Evolutionary conservation across 1,140 invertebrate genomes (phyloP), one percentile per base, ranked within the genome.

Genomic region (Heliconius hewitsoni): DNA sequence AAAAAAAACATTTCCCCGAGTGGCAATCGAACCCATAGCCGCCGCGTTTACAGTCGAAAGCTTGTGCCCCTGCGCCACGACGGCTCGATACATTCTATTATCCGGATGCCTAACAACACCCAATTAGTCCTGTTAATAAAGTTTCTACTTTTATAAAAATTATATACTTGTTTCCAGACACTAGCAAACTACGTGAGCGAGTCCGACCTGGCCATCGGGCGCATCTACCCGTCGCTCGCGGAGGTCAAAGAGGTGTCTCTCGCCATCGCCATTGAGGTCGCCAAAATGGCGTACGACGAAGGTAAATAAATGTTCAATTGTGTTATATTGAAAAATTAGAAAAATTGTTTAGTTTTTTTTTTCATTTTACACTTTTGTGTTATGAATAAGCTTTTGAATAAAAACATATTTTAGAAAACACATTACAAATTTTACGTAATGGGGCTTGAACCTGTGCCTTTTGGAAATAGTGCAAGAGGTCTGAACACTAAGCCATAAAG

Each of bases 181-280:
- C 94, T 99, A 18, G 96, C 98, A 11, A 95, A 97, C n/a, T 95
- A 98, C 78, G 98, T 99, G 1, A 97, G 96, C 9, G 96, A 98
- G 74, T 95, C 96, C 9, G 97, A 99, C 94, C 95, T 99, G 57
- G 95, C 95, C 0, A 96, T 96, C 77, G 99, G 99, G n/a, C 97
- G 98, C 82, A 95, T 99, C 37, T 99, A 99, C 91, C 99, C 99
- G 19, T 98, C 98, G 0, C 95, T 99, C 13, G 94, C 96, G n/a
- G 96, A 97, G 23, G 99, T 99, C 86, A 96, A 97, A 81, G 96
- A 98, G 72, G 98, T 98, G 74, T 99, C 99, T 0, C 85, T 98
- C 3, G 95, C 96, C 82, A 99, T 99, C 84, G 99, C 99, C 8
- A 96, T 96, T 5, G 95, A 96, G 84, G 95, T 99, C 79, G 97